Evolutionary conservation across 2,888 invertebrate genomes (phyloP).

Genomic region (Coleophora flavipennella): DNA sequence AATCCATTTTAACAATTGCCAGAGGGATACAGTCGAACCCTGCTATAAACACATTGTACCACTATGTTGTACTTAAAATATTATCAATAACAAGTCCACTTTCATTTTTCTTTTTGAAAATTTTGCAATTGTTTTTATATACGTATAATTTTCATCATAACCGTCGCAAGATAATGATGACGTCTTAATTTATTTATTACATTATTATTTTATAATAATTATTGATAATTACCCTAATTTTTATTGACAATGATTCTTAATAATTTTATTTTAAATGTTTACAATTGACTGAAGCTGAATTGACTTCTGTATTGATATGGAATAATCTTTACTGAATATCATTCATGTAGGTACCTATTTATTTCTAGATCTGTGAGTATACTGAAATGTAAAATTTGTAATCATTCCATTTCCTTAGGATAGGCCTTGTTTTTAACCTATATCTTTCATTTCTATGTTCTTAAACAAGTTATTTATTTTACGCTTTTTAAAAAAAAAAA

Average conservation of each 20-base stretch:
- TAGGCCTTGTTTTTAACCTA: conserved; percentile 38
- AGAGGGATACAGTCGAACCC: too few relatives aligned
- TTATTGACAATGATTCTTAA: conserved; percentile 49
- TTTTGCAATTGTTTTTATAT: conserved; percentile 3
- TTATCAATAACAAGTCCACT: conserved; percentile 27
- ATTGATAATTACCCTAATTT: conserved; percentile 49
- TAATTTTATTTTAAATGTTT: conserved; percentile 59
- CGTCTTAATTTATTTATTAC: conserved; percentile 65
- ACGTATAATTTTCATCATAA: conserved; percentile 11
- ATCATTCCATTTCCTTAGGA: conserved; percentile 60
- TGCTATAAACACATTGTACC: too few relatives aligned
- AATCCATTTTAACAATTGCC: too few relatives aligned
- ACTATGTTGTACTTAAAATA: too few relatives aligned
- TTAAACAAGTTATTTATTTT: conserved; percentile 45
- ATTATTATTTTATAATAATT: conserved; percentile 36
- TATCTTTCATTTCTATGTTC: conserved; percentile 43
- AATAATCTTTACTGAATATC: conserved; percentile 40
- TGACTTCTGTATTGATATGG: conserved; percentile 27
- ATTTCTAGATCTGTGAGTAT: conserved; percentile 52
- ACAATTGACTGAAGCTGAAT: conserved; percentile 62
- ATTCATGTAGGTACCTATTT: conserved; percentile 55
- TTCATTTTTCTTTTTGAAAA: conserved; percentile 65
- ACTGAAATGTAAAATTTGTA: conserved; percentile 59
- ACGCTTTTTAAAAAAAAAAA: conserved; percentile 38
- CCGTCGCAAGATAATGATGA: conserved; percentile 49